These are phyloP conservation scores for Cynopterus brachyotis DNA, from an alignment of 2,113 vertebrate genomes.

Conservation along the genomic window DNA sequence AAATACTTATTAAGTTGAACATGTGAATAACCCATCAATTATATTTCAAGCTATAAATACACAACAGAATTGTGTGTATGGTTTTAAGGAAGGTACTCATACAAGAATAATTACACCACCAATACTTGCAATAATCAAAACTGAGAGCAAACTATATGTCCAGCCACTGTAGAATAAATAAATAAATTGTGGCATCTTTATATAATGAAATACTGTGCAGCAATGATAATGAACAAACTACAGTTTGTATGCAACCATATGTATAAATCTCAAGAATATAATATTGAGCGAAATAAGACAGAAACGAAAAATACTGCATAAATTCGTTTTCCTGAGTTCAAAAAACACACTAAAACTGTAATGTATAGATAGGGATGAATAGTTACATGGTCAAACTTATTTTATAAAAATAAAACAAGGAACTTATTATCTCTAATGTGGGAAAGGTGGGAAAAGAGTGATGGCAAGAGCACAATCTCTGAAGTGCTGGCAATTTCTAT, in stretches of 20 bases:
- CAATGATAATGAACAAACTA: background rate
- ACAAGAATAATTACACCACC: background rate
- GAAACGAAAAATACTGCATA: background rate
- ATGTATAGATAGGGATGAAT: background rate
- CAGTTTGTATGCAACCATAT: background rate
- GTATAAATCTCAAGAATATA: background rate
- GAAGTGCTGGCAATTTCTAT: background rate
- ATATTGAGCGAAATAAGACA: background rate
- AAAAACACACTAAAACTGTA: background rate
- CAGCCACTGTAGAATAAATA: background rate
- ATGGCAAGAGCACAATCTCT: background rate
- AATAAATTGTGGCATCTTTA: slow-evolving; percentile 23
- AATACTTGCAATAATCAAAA: background rate
- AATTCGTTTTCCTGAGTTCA: background rate
- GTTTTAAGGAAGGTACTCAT: background rate
- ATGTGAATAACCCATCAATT: slow-evolving; percentile 19
- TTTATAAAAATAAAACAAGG: background rate
- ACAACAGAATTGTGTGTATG: background rate
- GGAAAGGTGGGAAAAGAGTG: background rate
- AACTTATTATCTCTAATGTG: background rate
- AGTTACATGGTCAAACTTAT: background rate
- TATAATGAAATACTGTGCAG: background rate
- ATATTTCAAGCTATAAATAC: slow-evolving; percentile 31
- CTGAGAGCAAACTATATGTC: background rate
- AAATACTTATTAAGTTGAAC: background rate